phyloP scores from a whole-genome alignment of 2,797 vertebrate genomes.

The Merluccius polli region DNA sequence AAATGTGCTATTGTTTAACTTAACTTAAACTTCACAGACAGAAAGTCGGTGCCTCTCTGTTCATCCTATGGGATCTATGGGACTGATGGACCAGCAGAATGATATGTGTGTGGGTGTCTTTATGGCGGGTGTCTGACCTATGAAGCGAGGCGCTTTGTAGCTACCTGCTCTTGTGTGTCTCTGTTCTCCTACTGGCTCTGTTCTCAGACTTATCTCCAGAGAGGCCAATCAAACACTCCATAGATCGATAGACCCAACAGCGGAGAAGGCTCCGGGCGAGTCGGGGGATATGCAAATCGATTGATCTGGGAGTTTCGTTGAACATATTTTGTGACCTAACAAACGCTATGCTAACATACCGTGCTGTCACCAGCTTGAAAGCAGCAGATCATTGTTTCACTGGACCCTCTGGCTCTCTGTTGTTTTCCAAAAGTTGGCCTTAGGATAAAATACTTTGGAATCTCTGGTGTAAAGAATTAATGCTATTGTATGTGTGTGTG shows the following conservation, averaged over 20 bases:
- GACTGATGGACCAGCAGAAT: background rate
- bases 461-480: slow-evolving; percentile 41
- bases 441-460: slow-evolving; percentile 42
- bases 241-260: background rate
- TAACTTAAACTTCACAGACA: no score
- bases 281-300: background rate
- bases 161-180: background rate
- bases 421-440: slow-evolving; percentile 42
- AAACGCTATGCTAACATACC: slow-evolving; percentile 31
- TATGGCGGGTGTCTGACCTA: background rate
- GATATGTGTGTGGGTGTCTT: background rate
- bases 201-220: background rate
- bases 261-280: background rate
- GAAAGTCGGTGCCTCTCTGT: no score
- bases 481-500: slow-evolving; percentile 32
- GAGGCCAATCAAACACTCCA: background rate
- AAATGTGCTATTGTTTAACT: background rate
- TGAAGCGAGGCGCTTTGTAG: background rate
- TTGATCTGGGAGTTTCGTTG: background rate
- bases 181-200: background rate
- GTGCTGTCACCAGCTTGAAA: slow-evolving; percentile 40
- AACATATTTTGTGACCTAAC: background rate
- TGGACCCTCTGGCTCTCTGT: slow-evolving; percentile 48
- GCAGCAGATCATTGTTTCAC: slow-evolving; percentile 51
- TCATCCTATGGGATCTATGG: background rate